Base-by-base conservation (phyloP, 2,113 vertebrate species). In the Ceuthmochares aereus region DNA sequence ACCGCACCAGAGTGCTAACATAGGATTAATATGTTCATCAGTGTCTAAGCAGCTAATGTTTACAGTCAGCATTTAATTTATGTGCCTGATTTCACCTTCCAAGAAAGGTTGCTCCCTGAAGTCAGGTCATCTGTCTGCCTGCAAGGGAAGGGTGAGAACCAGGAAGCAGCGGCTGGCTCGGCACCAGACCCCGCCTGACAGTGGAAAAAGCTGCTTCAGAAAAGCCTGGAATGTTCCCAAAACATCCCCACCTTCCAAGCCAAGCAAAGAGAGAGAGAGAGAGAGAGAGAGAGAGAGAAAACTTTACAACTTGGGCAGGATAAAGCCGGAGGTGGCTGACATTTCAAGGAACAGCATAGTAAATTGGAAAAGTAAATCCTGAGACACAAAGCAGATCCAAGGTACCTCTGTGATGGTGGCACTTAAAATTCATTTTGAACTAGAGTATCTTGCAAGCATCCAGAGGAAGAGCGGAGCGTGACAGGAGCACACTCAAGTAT, bases 121-220 rank as follows among this genome's bases (percentile, higher is more conserved):
- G 60, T 87, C 70, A 75, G 68, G 80, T 91, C 90, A 96, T 78
- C 73, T 1, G 40, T 92, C 75, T 93, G 95, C 84, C 76, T 94
- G 68, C 36, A 40, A 92, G 79, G 83, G 83, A 82, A 89, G 93
- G 90, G 86, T 74, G 87, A 97, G 92, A 97, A 96, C 59, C 84
- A 92, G 96, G 96, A 97, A 97, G 67, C 66, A 67, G 91, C 0
- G 1, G 40, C 62, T 97, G 93, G 96, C 90, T 89, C 20, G 0
- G 55, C 5, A 85, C 94, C 94, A 97, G 93, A 95, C 21, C 37
- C 82, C 0, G n/a, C 78, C 81, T 93, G 92, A 94, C 93, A 95
- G 68, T 95, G 95, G 95, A 91, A 95, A 96, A 97, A 96, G 79
- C 55, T 16, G 10, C 63, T 94, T 95, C 77, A 88, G 75, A 94